A percentile compares a stretch with the other conserved stretches of the same genome.
phyloP scores from a whole-genome alignment of 1,140 invertebrate species.

The Drosophila lini region DNA sequence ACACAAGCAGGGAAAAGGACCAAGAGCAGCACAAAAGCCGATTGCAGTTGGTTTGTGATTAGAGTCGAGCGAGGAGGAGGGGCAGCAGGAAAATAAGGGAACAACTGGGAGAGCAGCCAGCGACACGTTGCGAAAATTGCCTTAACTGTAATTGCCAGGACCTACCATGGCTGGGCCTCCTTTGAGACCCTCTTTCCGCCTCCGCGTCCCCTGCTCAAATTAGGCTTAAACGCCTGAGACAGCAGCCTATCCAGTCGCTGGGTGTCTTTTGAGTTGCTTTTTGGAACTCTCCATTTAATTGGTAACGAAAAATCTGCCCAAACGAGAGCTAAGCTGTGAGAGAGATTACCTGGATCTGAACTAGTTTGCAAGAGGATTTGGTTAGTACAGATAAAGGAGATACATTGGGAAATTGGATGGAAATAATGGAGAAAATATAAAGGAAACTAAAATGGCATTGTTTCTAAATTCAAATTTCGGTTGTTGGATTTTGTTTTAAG shows the following conservation, averaged over 20 bases:
- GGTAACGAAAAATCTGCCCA: slow-evolving; percentile 38
- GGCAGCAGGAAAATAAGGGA: not conserved
- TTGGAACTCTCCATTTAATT: slow-evolving; percentile 23
- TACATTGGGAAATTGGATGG: slow-evolving; percentile 5
- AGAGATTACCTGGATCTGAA: slow-evolving; percentile 42
- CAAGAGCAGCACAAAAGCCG: slow-evolving; percentile 66
- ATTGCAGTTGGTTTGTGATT: slow-evolving; percentile 77
- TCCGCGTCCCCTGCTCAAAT: slow-evolving; percentile 46
- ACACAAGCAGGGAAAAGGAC: slow-evolving; percentile 24
- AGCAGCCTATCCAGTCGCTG: slow-evolving; percentile 32
- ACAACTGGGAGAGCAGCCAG: slow-evolving; percentile 10
- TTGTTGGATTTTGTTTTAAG: not conserved
- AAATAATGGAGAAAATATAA: not conserved
- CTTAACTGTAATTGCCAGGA: slow-evolving; percentile 79
- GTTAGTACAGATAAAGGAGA: slow-evolving; percentile 7
- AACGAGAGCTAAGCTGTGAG: slow-evolving; percentile 48
- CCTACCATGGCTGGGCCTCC: slow-evolving; percentile 23
- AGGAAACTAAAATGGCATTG: not conserved
- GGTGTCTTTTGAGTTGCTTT: slow-evolving; percentile 25
- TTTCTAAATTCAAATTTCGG: not conserved
- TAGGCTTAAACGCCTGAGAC: slow-evolving; percentile 70
- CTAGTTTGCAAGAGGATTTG: slow-evolving; percentile 33
- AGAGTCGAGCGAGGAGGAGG: slow-evolving; percentile 32
- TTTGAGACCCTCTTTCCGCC: not conserved
- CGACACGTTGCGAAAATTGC: slow-evolving; percentile 57